Percentiles rank a stretch among this genome's conserved stretches.
Evolutionary conservation across 2,888 invertebrate species (phyloP).

Genomic region (Eupithecia abbreviata): DNA sequence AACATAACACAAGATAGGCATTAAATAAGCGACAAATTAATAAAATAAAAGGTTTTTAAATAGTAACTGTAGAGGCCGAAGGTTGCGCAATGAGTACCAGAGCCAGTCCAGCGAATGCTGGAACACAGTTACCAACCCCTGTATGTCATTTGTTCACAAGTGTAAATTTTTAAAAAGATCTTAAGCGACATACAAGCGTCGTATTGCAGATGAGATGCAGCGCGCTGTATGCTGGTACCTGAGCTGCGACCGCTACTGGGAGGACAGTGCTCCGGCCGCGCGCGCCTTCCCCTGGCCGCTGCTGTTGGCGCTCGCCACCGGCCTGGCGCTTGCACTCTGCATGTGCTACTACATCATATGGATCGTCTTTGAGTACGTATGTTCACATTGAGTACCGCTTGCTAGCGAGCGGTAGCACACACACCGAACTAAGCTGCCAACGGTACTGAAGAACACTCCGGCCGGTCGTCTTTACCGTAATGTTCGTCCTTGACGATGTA

Average conservation of each 20-base stretch:
- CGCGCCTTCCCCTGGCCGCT: slow-evolving; percentile 92
- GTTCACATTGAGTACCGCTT: too few relatives aligned
- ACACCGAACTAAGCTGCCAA: too few relatives aligned
- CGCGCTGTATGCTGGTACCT: slow-evolving; percentile 96
- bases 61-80: neutral
- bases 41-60: too few relatives aligned
- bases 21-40: too few relatives aligned
- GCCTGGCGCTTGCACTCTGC: slow-evolving; percentile 92
- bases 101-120: neutral
- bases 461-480: too few relatives aligned
- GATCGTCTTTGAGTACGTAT: slow-evolving; percentile 95
- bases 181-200: neutral
- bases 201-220: slow-evolving; percentile 90
- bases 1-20: too few relatives aligned
- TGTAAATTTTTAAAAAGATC: neutral
- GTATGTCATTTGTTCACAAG: neutral
- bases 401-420: too few relatives aligned
- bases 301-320: slow-evolving; percentile 89
- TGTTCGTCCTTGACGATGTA: too few relatives aligned
- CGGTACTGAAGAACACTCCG: too few relatives aligned
- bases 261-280: slow-evolving; percentile 89
- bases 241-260: slow-evolving; percentile 96
- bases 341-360: slow-evolving; percentile 96
- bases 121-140: neutral
- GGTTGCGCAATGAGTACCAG: neutral